Conservation (phyloP, 2,888 invertebrate species). For the Nomada ferruginata region DNA sequence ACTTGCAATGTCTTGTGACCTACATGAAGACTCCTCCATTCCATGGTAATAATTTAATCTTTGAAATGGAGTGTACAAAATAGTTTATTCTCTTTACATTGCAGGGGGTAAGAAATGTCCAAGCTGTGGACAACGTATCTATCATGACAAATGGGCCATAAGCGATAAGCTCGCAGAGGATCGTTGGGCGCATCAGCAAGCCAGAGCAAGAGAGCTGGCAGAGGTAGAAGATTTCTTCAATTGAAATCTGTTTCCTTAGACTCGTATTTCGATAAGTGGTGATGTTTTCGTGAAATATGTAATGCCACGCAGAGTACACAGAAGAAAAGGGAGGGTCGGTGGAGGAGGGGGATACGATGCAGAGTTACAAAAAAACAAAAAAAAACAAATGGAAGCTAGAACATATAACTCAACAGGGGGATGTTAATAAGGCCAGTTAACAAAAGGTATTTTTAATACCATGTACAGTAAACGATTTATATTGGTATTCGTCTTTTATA, state of each 20-base stretch:
- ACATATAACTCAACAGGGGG: conserved; percentile 9
- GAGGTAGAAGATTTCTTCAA: conserved; percentile 91
- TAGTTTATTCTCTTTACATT: conserved; percentile 48
- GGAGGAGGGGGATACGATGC: background rate
- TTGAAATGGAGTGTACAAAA: background rate
- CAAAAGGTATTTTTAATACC: conserved; percentile 49
- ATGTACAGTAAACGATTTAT: conserved; percentile 22
- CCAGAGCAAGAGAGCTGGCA: conserved; percentile 89
- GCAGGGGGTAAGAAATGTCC: conserved; percentile 89
- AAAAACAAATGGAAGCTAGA: background rate
- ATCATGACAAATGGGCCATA: conserved; percentile 90
- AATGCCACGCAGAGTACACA: background rate
- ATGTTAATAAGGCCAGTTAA: conserved; percentile 36
- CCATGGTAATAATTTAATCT: conserved; percentile 83
- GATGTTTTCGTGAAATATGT: conserved; percentile 7
- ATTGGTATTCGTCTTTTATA: conserved; percentile 31
- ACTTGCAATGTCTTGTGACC: conserved; percentile 88
- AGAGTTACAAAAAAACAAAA: background rate
- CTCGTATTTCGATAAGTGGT: background rate
- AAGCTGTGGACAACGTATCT: conserved; percentile 87
- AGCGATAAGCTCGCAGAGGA: conserved; percentile 89
- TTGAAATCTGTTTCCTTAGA: conserved; percentile 69
- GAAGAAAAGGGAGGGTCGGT: background rate
- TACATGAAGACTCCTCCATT: conserved; percentile 91
- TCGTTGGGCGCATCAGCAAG: conserved; percentile 92